phyloP scores from a whole-genome alignment of 2,113 vertebrate species.

The Barnardius zonarius region DNA sequence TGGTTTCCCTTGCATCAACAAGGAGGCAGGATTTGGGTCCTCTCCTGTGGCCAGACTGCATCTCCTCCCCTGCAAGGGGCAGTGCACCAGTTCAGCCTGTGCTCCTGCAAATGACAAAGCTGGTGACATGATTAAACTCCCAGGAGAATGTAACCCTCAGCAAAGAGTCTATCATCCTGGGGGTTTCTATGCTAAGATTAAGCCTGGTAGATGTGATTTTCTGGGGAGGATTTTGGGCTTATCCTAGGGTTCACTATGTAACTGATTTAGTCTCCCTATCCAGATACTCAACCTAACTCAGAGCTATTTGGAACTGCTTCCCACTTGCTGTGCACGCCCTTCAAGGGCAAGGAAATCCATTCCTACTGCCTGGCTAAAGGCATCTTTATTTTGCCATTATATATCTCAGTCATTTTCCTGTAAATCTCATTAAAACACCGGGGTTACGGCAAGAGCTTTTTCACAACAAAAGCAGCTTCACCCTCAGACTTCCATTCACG shows the following conservation, averaged over 20 bases:
- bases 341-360: neutral
- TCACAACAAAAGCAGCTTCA: neutral
- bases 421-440: neutral
- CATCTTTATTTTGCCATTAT: neutral
- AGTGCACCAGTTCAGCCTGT: neutral
- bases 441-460: neutral
- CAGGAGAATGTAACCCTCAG: neutral
- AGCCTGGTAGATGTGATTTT: neutral
- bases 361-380: neutral
- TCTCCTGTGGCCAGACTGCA: neutral
- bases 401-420: neutral
- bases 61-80: neutral
- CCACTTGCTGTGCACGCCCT: neutral
- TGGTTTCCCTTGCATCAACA: neutral
- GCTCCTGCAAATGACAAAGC: neutral
- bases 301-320: neutral
- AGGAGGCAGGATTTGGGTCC: neutral
- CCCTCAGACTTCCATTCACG: neutral
- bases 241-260: neutral
- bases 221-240: neutral
- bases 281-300: neutral
- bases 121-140: neutral
- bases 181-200: neutral
- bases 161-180: neutral
- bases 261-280: neutral